Percentiles rank a stretch among this genome's conserved stretches.
These are phyloP conservation scores for Nasonia vitripennis DNA, from an alignment of 1,140 invertebrate genomes.

Conservation along the genomic window DNA sequence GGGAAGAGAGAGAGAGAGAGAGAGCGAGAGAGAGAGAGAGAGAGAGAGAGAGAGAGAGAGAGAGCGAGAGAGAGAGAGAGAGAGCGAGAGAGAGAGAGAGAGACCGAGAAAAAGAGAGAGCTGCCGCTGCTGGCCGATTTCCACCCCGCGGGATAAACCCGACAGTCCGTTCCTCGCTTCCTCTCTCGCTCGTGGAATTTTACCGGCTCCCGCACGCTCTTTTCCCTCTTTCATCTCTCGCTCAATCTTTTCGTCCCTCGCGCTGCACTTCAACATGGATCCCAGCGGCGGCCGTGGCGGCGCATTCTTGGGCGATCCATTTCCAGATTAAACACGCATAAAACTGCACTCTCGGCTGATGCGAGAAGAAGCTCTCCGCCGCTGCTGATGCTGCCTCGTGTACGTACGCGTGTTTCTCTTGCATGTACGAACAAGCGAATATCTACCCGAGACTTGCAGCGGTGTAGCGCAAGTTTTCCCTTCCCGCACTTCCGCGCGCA, in stretches of 20 bases:
- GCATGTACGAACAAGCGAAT: background rate
- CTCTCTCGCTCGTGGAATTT: slow-evolving; percentile 39
- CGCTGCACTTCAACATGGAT: slow-evolving; percentile 33
- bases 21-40: background rate
- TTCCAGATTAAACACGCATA: slow-evolving; percentile 74
- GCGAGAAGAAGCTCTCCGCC: slow-evolving; percentile 48
- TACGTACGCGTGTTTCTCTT: background rate
- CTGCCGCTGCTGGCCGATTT: background rate
- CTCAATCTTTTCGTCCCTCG: slow-evolving; percentile 46
- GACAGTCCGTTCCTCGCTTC: background rate
- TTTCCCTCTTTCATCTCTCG: slow-evolving; percentile 57
- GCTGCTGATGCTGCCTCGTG: background rate
- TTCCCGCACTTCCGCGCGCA: background rate
- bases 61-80: background rate
- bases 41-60: slow-evolving; percentile 34
- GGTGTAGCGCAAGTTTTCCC: background rate
- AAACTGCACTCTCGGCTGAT: slow-evolving; percentile 65
- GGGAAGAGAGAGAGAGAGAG: background rate
- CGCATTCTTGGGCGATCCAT: slow-evolving; percentile 70
- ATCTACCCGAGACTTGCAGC: background rate
- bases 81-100: slow-evolving; percentile 37
- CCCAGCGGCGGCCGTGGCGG: slow-evolving; percentile 63
- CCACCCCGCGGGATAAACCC: background rate
- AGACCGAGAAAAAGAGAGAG: slow-evolving; percentile 3
- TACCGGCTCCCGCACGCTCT: background rate